Percentiles rank a stretch among this genome's conserved stretches.
Conservation (phyloP, 92 coral and sea anemone genomes). For the Hydrozoanthus gracilis region DNA sequence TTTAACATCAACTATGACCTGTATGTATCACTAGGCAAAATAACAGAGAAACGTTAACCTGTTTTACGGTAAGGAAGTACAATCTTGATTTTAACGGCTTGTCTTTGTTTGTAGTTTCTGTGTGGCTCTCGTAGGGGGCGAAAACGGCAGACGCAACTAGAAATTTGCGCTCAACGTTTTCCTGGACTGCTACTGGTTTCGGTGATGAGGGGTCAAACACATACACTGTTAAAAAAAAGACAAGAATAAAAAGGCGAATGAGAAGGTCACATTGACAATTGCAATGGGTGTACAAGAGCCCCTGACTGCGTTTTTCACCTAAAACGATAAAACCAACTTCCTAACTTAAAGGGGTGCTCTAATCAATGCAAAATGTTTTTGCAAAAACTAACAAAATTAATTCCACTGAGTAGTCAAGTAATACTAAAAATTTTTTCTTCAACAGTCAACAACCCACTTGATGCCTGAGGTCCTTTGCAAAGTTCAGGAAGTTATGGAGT, state of each 20-base stretch:
- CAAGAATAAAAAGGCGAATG: not conserved
- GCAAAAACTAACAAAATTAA: no score
- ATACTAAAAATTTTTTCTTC: no score
- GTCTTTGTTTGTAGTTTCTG: conserved; percentile 42
- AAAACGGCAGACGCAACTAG: conserved; percentile 75
- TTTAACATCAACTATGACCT: no score
- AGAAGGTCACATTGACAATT: not conserved
- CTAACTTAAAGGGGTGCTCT: no score
- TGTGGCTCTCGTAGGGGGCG: conserved; percentile 53
- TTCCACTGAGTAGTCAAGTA: no score
- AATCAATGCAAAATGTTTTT: no score
- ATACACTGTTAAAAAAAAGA: conserved; percentile 67
- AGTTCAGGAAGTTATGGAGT: no score
- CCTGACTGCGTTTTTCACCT: no score
- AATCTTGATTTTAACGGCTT: conserved; percentile 64
- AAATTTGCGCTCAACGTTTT: conserved; percentile 58
- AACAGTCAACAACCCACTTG: no score
- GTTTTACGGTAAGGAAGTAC: conserved; percentile 71
- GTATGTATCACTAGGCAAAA: not conserved
- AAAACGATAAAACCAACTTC: no score
- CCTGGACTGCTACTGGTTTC: conserved; percentile 80
- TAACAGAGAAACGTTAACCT: conserved; percentile 56
- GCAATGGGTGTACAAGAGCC: not conserved
- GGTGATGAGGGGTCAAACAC: conserved; percentile 92
- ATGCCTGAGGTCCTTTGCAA: no score